A percentile compares a stretch with the other conserved stretches of the same genome.
phyloP scores from a whole-genome alignment of 2,113 vertebrate genomes.

The Ceratotherium simum region DNA sequence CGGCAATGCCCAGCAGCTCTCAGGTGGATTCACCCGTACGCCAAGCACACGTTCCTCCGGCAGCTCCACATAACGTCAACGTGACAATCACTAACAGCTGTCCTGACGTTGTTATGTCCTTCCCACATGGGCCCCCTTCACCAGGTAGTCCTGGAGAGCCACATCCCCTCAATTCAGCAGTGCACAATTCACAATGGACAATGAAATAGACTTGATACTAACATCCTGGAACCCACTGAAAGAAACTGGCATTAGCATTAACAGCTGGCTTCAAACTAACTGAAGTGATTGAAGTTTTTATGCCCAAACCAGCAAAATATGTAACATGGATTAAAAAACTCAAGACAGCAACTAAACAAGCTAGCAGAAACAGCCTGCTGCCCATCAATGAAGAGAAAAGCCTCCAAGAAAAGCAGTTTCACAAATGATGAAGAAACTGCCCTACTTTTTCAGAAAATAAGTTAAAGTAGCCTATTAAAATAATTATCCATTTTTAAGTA shows the following conservation, averaged over 20 bases:
- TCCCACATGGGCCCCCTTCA: background rate
- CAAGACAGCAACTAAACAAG: background rate
- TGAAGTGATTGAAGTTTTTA: conserved; percentile 40
- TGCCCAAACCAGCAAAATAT: conserved; percentile 28
- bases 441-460: background rate
- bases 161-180: background rate
- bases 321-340: conserved; percentile 34
- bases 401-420: background rate
- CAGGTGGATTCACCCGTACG: background rate
- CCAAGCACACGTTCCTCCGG: background rate
- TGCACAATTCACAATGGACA: background rate
- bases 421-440: conserved; percentile 30
- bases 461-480: background rate
- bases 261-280: conserved; percentile 51
- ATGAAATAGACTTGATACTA: background rate
- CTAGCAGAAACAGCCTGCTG: conserved; percentile 8
- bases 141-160: background rate
- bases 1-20: background rate
- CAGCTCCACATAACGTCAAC: background rate
- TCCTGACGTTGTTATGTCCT: background rate
- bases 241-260: conserved; percentile 23
- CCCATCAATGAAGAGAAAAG: background rate
- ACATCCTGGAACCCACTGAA: background rate
- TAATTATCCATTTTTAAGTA: conserved; percentile 30
- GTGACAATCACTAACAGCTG: background rate